phyloP scores from a whole-genome alignment of 1,140 invertebrate species.

The Anoplolepis gracilipes region DNA sequence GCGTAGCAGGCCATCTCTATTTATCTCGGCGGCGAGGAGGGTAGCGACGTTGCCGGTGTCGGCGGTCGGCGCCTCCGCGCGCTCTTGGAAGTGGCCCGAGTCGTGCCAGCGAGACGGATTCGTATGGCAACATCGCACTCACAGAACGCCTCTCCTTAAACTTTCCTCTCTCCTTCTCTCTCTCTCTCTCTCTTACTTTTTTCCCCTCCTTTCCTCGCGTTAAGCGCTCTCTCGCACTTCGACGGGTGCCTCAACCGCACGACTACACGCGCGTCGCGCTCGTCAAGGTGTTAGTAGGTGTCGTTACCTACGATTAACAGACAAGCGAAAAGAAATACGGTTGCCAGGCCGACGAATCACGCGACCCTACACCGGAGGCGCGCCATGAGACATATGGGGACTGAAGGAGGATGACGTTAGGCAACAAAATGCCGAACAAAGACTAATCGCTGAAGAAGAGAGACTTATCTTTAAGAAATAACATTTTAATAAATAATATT shows the following conservation, averaged over 20 bases:
- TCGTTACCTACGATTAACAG: conserved; percentile 72
- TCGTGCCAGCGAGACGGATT: not conserved
- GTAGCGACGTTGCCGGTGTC: conserved; percentile 63
- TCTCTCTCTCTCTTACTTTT: conserved; percentile 32
- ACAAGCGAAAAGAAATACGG: conserved; percentile 64
- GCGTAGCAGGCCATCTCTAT: conserved; percentile 71
- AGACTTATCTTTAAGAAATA: conserved; percentile 21
- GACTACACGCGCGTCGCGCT: conserved; percentile 60
- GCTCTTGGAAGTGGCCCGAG: conserved; percentile 67
- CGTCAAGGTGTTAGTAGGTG: conserved; percentile 72
- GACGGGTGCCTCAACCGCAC: conserved; percentile 53
- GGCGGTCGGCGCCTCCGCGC: conserved; percentile 4
- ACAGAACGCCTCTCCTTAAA: conserved; percentile 39
- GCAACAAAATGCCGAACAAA: conserved; percentile 33
- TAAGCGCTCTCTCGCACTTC: conserved; percentile 2
- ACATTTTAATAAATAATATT: not conserved
- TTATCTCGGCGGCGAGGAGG: conserved; percentile 65
- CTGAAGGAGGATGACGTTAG: conserved; percentile 6
- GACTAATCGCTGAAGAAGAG: not conserved
- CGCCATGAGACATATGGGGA: not conserved
- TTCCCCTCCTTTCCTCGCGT: conserved; percentile 13
- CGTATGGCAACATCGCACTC: conserved; percentile 61
- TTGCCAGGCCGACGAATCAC: conserved; percentile 63
- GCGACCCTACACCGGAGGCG: conserved; percentile 28
- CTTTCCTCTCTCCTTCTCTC: conserved; percentile 52